Evolutionary conservation across 2,888 invertebrate species (phyloP).

Genomic region (Caenorhabditis auriculariae): DNA sequence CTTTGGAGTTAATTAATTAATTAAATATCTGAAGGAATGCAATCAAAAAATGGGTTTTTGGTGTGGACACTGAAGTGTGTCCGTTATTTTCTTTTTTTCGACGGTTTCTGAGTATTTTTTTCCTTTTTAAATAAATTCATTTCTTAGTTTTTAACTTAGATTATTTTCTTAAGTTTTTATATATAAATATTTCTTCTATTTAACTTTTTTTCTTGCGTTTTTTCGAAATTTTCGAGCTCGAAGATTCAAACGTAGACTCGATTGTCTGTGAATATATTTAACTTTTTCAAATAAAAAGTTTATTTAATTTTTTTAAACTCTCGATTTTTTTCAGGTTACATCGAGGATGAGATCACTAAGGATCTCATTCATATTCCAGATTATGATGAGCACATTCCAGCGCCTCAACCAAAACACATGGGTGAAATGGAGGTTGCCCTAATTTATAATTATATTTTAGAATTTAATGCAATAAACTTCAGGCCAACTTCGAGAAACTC

Average conservation of each 20-base stretch:
- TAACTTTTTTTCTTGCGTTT: not conserved
- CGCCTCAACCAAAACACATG: slow-evolving; percentile 57
- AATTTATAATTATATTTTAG: not conserved
- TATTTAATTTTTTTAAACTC: too few relatives aligned
- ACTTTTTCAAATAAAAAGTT: too few relatives aligned
- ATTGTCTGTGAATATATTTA: too few relatives aligned
- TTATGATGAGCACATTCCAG: slow-evolving; percentile 36
- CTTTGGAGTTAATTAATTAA: not conserved
- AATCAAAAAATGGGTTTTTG: too few relatives aligned
- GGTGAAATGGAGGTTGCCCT: slow-evolving; percentile 43
- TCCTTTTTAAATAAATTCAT: too few relatives aligned
- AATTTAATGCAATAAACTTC: slow-evolving; percentile 1
- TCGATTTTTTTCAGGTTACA: slow-evolving; percentile 26
- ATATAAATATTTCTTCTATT: too few relatives aligned
- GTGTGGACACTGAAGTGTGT: too few relatives aligned
- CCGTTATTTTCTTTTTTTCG: too few relatives aligned
- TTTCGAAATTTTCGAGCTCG: not conserved
- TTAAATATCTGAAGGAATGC: too few relatives aligned
- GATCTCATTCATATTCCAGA: slow-evolving; percentile 44
- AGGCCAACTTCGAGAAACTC: slow-evolving; percentile 55
- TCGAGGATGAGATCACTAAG: slow-evolving; percentile 48
- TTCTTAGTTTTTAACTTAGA: too few relatives aligned
- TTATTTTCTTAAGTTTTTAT: not conserved
- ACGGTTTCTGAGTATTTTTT: too few relatives aligned
- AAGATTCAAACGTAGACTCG: too few relatives aligned